Base-by-base conservation (phyloP, 1,140 invertebrate species). In the Acromyrmex charruanus region DNA sequence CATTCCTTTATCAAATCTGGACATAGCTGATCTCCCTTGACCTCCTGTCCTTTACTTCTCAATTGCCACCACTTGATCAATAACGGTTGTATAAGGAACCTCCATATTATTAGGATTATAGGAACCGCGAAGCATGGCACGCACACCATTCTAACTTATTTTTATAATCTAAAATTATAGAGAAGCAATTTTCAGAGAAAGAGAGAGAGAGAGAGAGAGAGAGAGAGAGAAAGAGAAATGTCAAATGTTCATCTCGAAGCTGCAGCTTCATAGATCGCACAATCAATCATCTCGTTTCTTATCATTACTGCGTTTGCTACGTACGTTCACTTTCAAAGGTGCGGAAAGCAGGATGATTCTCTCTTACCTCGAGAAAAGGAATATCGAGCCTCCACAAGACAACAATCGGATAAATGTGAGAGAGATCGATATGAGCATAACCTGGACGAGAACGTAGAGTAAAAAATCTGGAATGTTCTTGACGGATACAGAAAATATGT, bases 51-150 rank as follows among this genome's bases (percentile, higher is more conserved):
- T 72, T 91, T 90, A 72, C 85, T 77, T 71, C 87, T 88, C 44
- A 90, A 89, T 61, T 92, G 86, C 94, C 94, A 95, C 65, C 93
- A 91, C 44, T 92, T 92, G 66, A 92, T 84, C 35, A 95, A 66
- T 44, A 95, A 59, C 55, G 94, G 94, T 86, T 94, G 91, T 79
- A 95, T 90, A 0, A 95, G 58, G 80, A 94, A 95, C 86, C 93
- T 92, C 88, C 92, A 95, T 58, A 95, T 91, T 3, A 95, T 58
- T 44, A 95, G 85, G 5, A 95, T 85, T 85, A 95, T 85, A 21
- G 94, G 94, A 85, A 94, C 91, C 44, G 92, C 93, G 14, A 95
- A 75, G 69, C 94, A 95, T n/a, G 94, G 94, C 55, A 95, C 75
- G 55, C 94, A 95, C 21, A 94, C 94, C 94, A 95, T 95, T 86